A percentile compares a stretch with the other conserved stretches of the same genome.
phyloP scores from a whole-genome alignment of 2,113 vertebrate species.

The Ciconia boyciana region DNA sequence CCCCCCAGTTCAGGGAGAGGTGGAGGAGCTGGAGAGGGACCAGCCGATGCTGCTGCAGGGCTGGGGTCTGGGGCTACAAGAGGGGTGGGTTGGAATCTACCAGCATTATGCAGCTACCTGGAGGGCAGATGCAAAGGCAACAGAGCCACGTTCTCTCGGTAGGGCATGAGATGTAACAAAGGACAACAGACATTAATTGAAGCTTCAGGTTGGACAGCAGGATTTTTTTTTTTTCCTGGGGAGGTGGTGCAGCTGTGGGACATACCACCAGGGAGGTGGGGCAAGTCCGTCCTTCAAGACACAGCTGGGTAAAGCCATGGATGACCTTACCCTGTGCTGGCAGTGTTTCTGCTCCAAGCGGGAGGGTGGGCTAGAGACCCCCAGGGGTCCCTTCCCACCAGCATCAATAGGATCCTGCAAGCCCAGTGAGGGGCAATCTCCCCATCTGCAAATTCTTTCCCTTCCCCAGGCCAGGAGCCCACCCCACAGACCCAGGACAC shows the following conservation, averaged over 20 bases:
- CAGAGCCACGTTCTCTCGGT: rapidly evolving
- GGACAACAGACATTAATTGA: not conserved
- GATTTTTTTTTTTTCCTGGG: rapidly evolving
- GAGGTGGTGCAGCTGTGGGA: not conserved
- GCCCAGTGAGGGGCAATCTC: not conserved
- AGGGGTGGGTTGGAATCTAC: not conserved
- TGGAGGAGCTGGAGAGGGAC: not conserved
- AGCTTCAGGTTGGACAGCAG: not conserved
- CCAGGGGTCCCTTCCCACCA: not conserved
- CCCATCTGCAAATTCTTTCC: not conserved
- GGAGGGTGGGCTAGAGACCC: not conserved
- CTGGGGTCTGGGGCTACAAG: too few species aligned
- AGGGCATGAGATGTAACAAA: not conserved
- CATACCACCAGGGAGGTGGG: not conserved
- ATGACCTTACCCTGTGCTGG: not conserved
- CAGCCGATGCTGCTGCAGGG: not conserved
- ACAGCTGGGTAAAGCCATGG: not conserved
- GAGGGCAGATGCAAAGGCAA: not conserved
- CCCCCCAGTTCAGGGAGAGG: not conserved
- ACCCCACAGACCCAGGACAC: not conserved
- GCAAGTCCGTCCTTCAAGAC: not conserved
- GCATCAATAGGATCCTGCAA: not conserved
- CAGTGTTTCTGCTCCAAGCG: not conserved
- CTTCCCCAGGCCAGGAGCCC: rapidly evolving
- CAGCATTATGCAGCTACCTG: not conserved